Base-by-base conservation (phyloP, 1,140 invertebrate genomes). In the Schlechtendalia chinensis region DNA sequence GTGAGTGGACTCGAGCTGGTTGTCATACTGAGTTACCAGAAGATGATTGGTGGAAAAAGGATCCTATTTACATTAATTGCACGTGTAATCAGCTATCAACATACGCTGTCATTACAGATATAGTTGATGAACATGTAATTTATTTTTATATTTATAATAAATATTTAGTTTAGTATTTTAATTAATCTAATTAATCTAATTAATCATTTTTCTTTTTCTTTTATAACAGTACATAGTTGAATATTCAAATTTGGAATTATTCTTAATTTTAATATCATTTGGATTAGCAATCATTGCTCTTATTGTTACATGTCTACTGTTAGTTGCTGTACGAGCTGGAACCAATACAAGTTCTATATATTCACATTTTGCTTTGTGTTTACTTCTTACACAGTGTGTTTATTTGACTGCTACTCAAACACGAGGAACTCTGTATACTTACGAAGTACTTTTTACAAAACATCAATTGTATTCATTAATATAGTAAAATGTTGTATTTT, bases 311-410 rank as follows among this genome's bases (percentile, higher is more conserved):
- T 89, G 94, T 82, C 84, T 93, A 1, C 92, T 93, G 8, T 84
- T 95, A 75, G 91, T 91, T 22, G 86, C 94, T 29, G 90, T 96
- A 82, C 90, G 94, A 24, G 92, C 92, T 1, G 90, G 93, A 82
- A 97, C 95, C 3, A 98, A 98, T 84, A 94, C 94, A 8, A 98
- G 97, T 86, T 94, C 92, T 39, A 98, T 98, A 79, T 94, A 97
- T 84, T 95, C 96, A 84, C 97, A 98, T 86, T 88, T 98, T 1
- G 91, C 97, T 1, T 89, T 96, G 54, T 95, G 93, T 83, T 91
- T 98, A 3, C 93, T 98, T 84, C 86, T 95, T 65, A 91, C 92
- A 0, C 92, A 97, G 84, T 85, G 96, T 11, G 86, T 98, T 1
- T 98, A 96, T 85, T 88, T 98, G 10, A 88, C 97, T 17, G 94